Conservation (phyloP, 2,113 vertebrate genomes). For the Lutjanus erythropterus region DNA sequence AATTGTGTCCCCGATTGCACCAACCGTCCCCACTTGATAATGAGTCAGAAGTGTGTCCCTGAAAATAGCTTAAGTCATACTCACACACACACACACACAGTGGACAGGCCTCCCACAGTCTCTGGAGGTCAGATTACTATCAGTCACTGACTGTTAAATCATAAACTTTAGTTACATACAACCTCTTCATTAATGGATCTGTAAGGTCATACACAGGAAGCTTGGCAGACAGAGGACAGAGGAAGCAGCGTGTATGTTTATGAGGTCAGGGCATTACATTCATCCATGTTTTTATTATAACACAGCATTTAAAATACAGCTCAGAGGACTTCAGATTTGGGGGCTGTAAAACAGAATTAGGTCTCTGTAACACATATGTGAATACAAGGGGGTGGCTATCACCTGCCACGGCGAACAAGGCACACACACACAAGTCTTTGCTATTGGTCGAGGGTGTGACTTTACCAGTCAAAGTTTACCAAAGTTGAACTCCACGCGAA, state of each 20-base stretch:
- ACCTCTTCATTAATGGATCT: conserved; percentile 14
- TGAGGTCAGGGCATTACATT: background rate
- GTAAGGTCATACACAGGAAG: background rate
- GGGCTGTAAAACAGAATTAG: background rate
- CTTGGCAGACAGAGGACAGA: background rate
- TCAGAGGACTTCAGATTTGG: background rate
- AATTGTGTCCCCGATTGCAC: too few species aligned
- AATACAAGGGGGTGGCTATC: too few species aligned
- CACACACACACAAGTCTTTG: too few species aligned
- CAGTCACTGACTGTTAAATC: conserved; percentile 14
- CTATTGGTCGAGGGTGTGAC: too few species aligned
- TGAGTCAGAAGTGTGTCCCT: too few species aligned
- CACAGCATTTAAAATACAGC: background rate
- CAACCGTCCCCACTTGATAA: too few species aligned
- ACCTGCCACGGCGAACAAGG: too few species aligned
- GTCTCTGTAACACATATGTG: too few species aligned
- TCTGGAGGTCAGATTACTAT: conserved; percentile 18
- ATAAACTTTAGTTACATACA: conserved; percentile 17
- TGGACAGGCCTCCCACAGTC: background rate
- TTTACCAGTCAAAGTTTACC: too few species aligned
- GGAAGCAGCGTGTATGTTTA: conserved; percentile 9
- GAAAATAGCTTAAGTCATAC: too few species aligned
- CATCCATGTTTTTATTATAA: background rate
- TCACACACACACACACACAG: background rate
- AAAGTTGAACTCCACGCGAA: too few species aligned